phyloP scores from a whole-genome alignment of 2,113 vertebrate genomes.

The Platichthys stellatus region DNA sequence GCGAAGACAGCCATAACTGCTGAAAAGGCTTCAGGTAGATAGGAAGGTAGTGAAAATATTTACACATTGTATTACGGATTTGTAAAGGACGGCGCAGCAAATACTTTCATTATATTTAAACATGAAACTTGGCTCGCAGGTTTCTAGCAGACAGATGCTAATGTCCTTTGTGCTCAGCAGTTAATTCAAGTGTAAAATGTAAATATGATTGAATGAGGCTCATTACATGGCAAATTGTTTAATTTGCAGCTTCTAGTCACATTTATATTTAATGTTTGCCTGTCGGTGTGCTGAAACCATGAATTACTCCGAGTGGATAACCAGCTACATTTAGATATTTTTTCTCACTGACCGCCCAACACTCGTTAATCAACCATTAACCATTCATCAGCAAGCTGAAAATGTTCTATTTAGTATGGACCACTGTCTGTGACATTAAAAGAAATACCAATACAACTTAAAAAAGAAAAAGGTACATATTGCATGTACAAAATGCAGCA shows the following conservation, averaged over 20 bases:
- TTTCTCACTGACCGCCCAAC: not conserved
- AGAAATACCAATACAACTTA: too few species aligned
- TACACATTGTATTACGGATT: not conserved
- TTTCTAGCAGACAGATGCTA: not conserved
- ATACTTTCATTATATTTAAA: not conserved
- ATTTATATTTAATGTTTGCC: not conserved
- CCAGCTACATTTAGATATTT: not conserved
- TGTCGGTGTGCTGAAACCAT: not conserved
- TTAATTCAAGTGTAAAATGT: conserved; percentile 2
- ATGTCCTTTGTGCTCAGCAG: not conserved
- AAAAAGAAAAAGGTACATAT: too few species aligned
- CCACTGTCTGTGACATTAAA: too few species aligned
- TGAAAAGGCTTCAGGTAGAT: not conserved
- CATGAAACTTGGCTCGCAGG: not conserved
- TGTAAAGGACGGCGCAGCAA: not conserved
- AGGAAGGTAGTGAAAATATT: not conserved
- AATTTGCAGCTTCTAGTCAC: not conserved
- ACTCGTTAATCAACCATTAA: too few species aligned
- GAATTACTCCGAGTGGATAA: not conserved
- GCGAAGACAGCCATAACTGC: not conserved
- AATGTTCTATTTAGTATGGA: too few species aligned
- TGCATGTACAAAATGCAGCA: too few species aligned
- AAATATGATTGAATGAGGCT: conserved; percentile 9
- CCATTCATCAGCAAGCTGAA: too few species aligned
- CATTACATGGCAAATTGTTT: not conserved